These are phyloP conservation scores for Athripsodes cinereus DNA, from an alignment of 2,888 invertebrate genomes.

Conservation along the genomic window DNA sequence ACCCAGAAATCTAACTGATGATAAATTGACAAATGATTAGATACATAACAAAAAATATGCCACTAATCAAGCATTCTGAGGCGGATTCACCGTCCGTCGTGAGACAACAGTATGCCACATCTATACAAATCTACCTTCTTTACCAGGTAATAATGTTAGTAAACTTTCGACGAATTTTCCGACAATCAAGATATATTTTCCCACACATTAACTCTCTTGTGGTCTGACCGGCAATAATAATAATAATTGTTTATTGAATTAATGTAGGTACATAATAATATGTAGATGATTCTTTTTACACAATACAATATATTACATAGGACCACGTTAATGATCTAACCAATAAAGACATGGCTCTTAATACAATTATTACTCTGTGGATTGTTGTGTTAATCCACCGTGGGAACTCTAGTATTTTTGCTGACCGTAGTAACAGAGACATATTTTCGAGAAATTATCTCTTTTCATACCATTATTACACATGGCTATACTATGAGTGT, in stretches of 20 bases:
- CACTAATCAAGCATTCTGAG: no score
- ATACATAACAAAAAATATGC: no score
- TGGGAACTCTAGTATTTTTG: not conserved
- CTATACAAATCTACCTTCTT: no score
- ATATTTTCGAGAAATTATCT: not conserved
- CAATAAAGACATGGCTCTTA: not conserved
- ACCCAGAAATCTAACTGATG: no score
- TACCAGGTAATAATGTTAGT: no score
- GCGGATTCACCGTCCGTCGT: no score
- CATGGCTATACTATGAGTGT: no score
- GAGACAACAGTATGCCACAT: no score
- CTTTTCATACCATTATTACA: not conserved
- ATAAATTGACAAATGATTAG: no score
- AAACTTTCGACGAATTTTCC: no score
- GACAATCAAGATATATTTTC: slow-evolving; percentile 7
- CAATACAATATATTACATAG: not conserved
- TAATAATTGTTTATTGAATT: slow-evolving; percentile 16
- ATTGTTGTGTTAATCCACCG: not conserved
- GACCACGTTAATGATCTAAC: not conserved
- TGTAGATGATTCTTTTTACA: not conserved
- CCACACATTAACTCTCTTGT: slow-evolving; percentile 24
- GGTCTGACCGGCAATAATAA: slow-evolving; percentile 22
- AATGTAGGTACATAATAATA: not conserved
- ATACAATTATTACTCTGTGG: not conserved
- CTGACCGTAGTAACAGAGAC: not conserved